Conservation (phyloP, 2,888 invertebrate species). For the Celastrina argiolus region DNA sequence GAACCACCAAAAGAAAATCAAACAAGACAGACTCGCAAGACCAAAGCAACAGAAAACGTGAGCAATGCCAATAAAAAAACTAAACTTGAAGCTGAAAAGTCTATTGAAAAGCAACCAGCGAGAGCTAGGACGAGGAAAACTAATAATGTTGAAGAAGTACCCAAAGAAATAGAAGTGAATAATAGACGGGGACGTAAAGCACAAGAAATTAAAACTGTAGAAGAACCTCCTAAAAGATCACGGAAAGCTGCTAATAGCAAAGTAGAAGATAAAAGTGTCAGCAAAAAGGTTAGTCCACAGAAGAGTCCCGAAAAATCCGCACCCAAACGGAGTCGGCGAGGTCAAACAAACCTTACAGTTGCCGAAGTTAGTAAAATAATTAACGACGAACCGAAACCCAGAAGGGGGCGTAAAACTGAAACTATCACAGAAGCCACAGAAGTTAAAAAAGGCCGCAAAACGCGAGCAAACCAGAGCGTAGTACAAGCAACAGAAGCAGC, state of each 20-base stretch:
- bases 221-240: not conserved
- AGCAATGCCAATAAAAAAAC: not conserved
- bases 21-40: constrained; percentile 27
- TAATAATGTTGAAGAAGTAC: constrained; percentile 24
- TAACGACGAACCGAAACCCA: not conserved
- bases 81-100: not conserved
- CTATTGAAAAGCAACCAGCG: not conserved
- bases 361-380: not conserved
- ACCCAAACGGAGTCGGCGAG: constrained; percentile 28
- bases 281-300: not conserved
- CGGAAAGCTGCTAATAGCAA: not conserved
- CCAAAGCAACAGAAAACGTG: constrained; percentile 26
- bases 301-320: constrained; percentile 21
- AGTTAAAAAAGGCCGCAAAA: constrained; percentile 2
- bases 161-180: constrained; percentile 1
- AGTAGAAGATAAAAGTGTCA: not conserved
- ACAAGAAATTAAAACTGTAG: constrained; percentile 19
- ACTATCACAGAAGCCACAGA: not conserved
- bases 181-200: not conserved
- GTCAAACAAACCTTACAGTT: not conserved
- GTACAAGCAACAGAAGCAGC: not conserved
- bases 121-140: constrained; percentile 30
- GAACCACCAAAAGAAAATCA: constrained; percentile 20
- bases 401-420: constrained; percentile 15
- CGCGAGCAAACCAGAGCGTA: not conserved